These are phyloP conservation scores for Pachypanchax playfairii DNA, from an alignment of 2,113 vertebrate genomes.

Conservation along the genomic window DNA sequence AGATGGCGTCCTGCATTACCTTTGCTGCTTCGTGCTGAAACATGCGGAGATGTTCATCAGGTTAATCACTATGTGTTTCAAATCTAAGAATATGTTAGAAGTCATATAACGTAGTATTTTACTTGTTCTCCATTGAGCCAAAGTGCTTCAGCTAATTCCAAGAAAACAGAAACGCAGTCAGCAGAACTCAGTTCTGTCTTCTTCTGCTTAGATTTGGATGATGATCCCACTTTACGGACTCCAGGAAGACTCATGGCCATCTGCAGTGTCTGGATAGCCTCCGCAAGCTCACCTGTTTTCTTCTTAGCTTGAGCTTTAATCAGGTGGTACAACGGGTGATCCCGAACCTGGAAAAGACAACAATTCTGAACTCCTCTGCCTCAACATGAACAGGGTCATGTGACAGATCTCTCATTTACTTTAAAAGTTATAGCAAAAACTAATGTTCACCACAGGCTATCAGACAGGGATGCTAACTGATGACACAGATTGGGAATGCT, in stretches of 20 bases:
- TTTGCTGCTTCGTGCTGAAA: constrained; percentile 94
- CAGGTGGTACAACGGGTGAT: constrained; percentile 93
- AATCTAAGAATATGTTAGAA: not conserved
- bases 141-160: constrained; percentile 91
- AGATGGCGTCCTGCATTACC: constrained; percentile 95
- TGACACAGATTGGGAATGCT: too few relatives aligned
- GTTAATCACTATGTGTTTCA: not conserved
- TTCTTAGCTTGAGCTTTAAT: constrained; percentile 93
- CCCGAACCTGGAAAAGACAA: constrained; percentile 83
- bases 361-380: not conserved
- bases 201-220: constrained; percentile 83
- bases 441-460: constrained; percentile 1
- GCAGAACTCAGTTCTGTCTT: constrained; percentile 82
- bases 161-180: constrained; percentile 89
- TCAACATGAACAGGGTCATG: not conserved
- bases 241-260: constrained; percentile 93
- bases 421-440: constrained; percentile 2
- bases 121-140: constrained; percentile 93
- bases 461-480: not conserved
- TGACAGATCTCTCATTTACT: not conserved
- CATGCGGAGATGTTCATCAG: constrained; percentile 17
- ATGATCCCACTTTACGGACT: constrained; percentile 80
- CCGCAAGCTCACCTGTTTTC: constrained; percentile 87
- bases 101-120: constrained; percentile 4
- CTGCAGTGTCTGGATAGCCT: constrained; percentile 93